Conservation (phyloP, 1,140 invertebrate species). For the Drosophila mojavensis region DNA sequence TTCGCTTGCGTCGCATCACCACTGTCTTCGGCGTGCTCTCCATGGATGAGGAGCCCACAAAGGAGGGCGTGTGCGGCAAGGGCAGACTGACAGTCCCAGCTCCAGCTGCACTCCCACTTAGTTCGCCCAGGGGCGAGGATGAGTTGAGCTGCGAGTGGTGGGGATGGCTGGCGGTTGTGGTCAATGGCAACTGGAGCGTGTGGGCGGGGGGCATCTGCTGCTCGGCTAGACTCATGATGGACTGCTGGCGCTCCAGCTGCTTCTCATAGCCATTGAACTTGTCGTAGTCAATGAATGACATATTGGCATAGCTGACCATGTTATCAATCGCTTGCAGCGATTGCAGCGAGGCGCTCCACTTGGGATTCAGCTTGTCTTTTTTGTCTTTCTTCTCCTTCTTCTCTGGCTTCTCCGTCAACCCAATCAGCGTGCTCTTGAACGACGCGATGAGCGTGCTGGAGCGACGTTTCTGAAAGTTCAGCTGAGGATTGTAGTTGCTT, state of each 20-base stretch:
- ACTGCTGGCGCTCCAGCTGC: conserved; percentile 76
- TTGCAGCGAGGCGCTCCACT: conserved; percentile 82
- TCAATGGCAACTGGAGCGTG: conserved; percentile 45
- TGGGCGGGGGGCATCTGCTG: conserved; percentile 20
- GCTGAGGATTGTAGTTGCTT: conserved; percentile 52
- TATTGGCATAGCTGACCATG: conserved; percentile 83
- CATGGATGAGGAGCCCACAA: conserved; percentile 27
- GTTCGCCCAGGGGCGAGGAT: conserved; percentile 42
- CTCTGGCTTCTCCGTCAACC: conserved; percentile 31
- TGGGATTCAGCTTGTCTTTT: conserved; percentile 79
- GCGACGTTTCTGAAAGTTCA: conserved; percentile 74
- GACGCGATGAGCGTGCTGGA: conserved; percentile 74
- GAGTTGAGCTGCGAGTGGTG: conserved; percentile 33
- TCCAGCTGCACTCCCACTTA: conserved; percentile 17
- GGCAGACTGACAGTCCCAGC: conserved; percentile 25
- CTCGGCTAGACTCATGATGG: conserved; percentile 70
- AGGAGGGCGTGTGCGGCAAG: conserved; percentile 39
- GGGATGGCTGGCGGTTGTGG: conserved; percentile 27
- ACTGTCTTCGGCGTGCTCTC: conserved; percentile 52
- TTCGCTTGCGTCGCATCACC: conserved; percentile 57
- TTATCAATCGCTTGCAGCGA: conserved; percentile 83
- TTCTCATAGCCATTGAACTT: conserved; percentile 83
- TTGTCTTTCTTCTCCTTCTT: conserved; percentile 46
- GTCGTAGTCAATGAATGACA: conserved; percentile 83
- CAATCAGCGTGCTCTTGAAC: conserved; percentile 66